A percentile compares a stretch with the other conserved stretches of the same genome.
These are phyloP conservation scores for Eristalis arbustorum DNA, from an alignment of 2,888 invertebrate genomes.

Conservation along the genomic window DNA sequence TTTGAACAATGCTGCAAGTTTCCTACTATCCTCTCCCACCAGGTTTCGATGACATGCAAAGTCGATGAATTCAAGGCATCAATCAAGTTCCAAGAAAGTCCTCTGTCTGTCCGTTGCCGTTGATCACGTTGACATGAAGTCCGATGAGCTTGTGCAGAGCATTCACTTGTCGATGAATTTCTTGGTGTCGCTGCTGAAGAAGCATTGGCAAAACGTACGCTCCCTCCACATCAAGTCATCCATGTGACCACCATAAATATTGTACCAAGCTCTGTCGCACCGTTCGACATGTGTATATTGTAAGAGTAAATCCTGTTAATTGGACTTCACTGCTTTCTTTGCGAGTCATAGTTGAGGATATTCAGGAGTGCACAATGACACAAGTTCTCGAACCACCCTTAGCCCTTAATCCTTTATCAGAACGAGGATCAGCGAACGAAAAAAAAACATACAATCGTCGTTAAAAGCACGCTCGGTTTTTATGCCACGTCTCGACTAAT, in stretches of 20 bases:
- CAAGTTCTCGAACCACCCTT: no score
- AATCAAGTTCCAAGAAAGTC: conserved; percentile 99
- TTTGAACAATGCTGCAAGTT: conserved; percentile 99
- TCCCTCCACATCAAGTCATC: conserved; percentile 99
- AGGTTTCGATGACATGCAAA: conserved; percentile 96
- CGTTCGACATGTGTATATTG: no score
- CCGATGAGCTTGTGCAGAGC: conserved; percentile 98
- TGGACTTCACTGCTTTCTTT: no score
- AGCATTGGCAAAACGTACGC: conserved; percentile 99
- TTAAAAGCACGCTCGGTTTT: background rate
- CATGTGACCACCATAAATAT: conserved; percentile 98
- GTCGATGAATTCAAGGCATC: conserved; percentile 99
- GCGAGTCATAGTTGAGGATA: no score
- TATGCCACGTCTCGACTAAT: background rate
- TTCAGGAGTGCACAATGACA: no score
- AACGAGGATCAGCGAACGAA: no score
- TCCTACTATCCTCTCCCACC: conserved; percentile 98
- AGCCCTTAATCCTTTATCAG: no score
- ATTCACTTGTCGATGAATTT: conserved; percentile 98
- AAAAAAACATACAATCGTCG: background rate
- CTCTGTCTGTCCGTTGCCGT: conserved; percentile 98
- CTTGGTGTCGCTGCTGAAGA: conserved; percentile 98
- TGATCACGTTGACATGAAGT: conserved; percentile 97
- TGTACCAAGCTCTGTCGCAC: conserved; percentile 87
- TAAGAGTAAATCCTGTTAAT: no score